Percentiles rank a stretch among this genome's conserved stretches.
phyloP scores from a whole-genome alignment of 2,888 invertebrate genomes.

The Lobophora halterata region DNA sequence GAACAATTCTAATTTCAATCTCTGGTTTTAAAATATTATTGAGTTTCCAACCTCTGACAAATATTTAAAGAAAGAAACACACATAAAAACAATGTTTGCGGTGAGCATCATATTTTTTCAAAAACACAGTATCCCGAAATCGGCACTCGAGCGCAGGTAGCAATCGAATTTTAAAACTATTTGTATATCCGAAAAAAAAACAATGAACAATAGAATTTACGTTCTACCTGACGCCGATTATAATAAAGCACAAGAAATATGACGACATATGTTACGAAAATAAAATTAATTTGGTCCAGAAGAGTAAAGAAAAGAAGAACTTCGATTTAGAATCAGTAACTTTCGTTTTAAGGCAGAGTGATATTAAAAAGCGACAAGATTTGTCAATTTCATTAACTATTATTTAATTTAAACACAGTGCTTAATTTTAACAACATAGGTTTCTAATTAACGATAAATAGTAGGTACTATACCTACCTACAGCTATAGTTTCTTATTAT shows the following conservation, averaged over 20 bases:
- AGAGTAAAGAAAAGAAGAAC: not conserved
- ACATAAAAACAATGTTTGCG: conserved; percentile 78
- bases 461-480: no score
- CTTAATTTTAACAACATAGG: no score
- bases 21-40: not conserved
- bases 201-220: conserved; percentile 60
- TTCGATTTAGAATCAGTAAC: no score
- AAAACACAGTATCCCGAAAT: conserved; percentile 70
- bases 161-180: conserved; percentile 70
- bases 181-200: conserved; percentile 75
- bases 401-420: no score
- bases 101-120: conserved; percentile 67
- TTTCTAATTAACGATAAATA: no score
- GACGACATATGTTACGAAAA: conserved; percentile 66
- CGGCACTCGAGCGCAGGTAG: conserved; percentile 75
- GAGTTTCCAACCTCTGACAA: conserved; percentile 44
- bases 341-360: no score
- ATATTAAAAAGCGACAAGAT: no score
- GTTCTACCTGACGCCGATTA: conserved; percentile 74
- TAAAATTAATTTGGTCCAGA: conserved; percentile 17
- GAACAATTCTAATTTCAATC: conserved; percentile 2
- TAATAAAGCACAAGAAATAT: conserved; percentile 77
- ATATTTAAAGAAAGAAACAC: conserved; percentile 47
- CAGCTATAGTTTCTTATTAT: no score
- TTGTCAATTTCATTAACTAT: no score